phyloP scores from a whole-genome alignment of 2,888 invertebrate genomes.

The Lochmaea capreae region DNA sequence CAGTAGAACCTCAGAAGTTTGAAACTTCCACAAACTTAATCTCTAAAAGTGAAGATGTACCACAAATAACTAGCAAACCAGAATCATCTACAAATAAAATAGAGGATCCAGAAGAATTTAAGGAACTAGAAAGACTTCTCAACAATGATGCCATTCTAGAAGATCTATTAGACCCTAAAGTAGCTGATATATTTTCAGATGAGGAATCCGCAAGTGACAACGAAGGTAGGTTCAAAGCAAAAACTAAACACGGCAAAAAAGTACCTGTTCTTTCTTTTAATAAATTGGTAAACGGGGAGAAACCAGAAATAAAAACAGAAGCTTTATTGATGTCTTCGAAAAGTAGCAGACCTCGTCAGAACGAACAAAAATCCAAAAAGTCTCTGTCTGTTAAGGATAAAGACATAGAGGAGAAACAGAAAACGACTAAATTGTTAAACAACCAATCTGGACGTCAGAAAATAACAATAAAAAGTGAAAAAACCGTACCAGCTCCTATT shows the following conservation, averaged over 20 bases:
- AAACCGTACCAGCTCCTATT: slow-evolving; percentile 32
- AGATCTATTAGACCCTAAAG: slow-evolving; percentile 55
- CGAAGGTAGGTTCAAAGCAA: slow-evolving; percentile 62
- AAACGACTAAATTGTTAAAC: slow-evolving; percentile 35
- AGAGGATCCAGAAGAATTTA: slow-evolving; percentile 46
- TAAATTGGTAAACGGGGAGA: slow-evolving; percentile 51
- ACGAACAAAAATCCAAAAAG: slow-evolving; percentile 22
- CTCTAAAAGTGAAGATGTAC: background rate
- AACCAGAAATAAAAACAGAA: slow-evolving; percentile 43
- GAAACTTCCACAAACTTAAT: background rate
- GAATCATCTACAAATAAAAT: slow-evolving; percentile 3
- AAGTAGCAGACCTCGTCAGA: slow-evolving; percentile 10
- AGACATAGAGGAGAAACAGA: slow-evolving; percentile 25
- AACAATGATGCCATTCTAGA: slow-evolving; percentile 54
- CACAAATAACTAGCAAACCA: slow-evolving; percentile 8
- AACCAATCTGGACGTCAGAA: slow-evolving; percentile 34
- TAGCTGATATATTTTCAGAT: slow-evolving; percentile 62
- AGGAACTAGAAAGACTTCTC: slow-evolving; percentile 45
- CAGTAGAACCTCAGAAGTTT: background rate
- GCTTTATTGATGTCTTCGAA: slow-evolving; percentile 34
- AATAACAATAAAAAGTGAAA: slow-evolving; percentile 42
- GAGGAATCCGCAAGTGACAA: slow-evolving; percentile 64
- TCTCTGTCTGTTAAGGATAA: background rate
- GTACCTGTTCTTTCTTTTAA: slow-evolving; percentile 49
- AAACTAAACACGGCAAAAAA: slow-evolving; percentile 43